Base-by-base conservation (phyloP, 1,140 invertebrate species). In the Bombus sibiricus region DNA sequence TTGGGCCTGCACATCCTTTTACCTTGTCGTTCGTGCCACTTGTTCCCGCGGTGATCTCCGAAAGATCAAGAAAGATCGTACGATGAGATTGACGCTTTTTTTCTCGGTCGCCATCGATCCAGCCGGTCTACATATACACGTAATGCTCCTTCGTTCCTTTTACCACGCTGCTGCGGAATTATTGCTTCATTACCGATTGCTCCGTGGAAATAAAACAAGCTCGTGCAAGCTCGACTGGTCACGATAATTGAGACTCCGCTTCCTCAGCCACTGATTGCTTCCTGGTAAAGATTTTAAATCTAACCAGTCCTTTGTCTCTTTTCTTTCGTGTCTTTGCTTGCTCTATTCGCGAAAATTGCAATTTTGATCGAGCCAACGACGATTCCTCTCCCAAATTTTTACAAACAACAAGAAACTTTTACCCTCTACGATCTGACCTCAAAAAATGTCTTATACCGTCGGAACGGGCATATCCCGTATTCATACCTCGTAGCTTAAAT, bases 31-130 rank as follows among this genome's bases (percentile, higher is more conserved):
- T 72, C 78, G 77, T 85, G 41, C 76, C 82, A 84, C 82, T 84
- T 84, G 82, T 84, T 71, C 66, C 72, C n/a, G 41, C 79, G 66
- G 34, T 71, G 10, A 79, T 84, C 76, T 71, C 53, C 53, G 28
- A 81, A 74, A 72, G 83, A 85, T 85, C 83, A 81, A 85, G 83
- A 74, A 81, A 85, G 83, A 85, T 85, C 69, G 83, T 85, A 85
- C 83, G 77, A 85, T 85, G 68, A 81, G 83, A 81, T 85, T 85
- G 83, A 85, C 83, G 71, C 83, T 83, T 89, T 83, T 89, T 79
- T 89, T 18, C 53, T 22, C 43, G 47, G 57, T 43, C 84, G 72
- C 88, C 88, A 79, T 83, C 74, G 74, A 76, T 89, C 37, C 79
- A 39, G 18, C 41, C 62, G 15, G 59, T 47, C 59, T 66, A 43